Evolutionary conservation across 2,797 vertebrate species (phyloP).

Genomic region (Ptychadena robeensis): DNA sequence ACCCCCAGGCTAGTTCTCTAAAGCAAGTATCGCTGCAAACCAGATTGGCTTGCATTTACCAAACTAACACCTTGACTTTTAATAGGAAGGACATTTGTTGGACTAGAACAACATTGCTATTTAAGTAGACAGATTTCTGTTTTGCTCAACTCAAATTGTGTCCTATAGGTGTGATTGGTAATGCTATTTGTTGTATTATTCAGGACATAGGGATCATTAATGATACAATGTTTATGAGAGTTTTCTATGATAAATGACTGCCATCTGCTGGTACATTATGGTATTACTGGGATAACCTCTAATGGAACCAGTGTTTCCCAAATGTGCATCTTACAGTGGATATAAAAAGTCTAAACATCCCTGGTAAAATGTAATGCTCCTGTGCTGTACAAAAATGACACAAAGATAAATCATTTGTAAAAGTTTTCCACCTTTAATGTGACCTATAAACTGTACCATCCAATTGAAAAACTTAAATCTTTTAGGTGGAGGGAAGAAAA

Average conservation of each 20-base stretch:
- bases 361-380: too few relatives aligned
- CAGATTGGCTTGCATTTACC: conserved; percentile 5
- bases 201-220: background rate
- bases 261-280: conserved; percentile 19
- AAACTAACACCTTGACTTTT: background rate
- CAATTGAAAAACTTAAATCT: too few relatives aligned
- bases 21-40: conserved; percentile 15
- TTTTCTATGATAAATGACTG: background rate
- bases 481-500: too few relatives aligned
- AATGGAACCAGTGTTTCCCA: background rate
- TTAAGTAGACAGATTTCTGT: background rate
- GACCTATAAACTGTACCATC: too few relatives aligned
- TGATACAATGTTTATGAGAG: background rate
- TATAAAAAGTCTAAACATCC: too few relatives aligned
- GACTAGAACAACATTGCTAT: background rate
- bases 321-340: too few relatives aligned
- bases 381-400: too few relatives aligned
- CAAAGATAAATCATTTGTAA: too few relatives aligned
- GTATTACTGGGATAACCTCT: background rate
- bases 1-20: conserved; percentile 28
- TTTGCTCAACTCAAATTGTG: background rate
- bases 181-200: conserved; percentile 7
- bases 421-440: too few relatives aligned
- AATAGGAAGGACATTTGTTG: background rate
- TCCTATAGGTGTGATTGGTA: background rate